Conservation (phyloP, 2,888 invertebrate genomes). For the Diabrotica balteata region DNA sequence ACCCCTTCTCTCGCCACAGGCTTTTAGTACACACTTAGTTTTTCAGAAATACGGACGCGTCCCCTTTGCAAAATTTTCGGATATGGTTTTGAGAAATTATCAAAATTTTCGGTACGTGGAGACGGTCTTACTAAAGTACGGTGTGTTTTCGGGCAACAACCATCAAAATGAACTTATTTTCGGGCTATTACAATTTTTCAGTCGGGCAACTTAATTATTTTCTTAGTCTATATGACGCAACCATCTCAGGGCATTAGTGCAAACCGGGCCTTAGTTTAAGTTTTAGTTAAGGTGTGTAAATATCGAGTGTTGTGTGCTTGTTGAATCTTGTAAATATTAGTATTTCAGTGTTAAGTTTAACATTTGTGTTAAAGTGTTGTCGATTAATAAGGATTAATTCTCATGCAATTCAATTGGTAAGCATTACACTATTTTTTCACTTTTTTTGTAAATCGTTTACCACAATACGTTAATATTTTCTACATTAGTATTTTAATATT, state of each 20-base stretch:
- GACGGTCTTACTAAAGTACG: conserved; percentile 29
- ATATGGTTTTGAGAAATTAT: conserved; percentile 41
- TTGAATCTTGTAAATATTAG: too few species aligned
- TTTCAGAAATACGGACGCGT: conserved; percentile 48
- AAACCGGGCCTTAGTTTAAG: conserved; percentile 53
- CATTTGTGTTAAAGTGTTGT: too few species aligned
- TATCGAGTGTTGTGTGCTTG: conserved; percentile 4
- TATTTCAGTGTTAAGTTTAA: too few species aligned
- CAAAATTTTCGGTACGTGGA: conserved; percentile 18
- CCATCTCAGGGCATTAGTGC: conserved; percentile 59
- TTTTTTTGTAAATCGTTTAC: too few species aligned
- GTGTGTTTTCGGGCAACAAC: conserved; percentile 43
- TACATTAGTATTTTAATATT: too few species aligned
- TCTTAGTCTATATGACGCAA: conserved; percentile 45
- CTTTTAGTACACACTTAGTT: conserved; percentile 48
- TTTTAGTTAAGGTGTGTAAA: conserved; percentile 35
- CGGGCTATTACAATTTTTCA: conserved; percentile 31
- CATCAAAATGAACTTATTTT: conserved; percentile 21
- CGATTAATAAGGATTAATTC: too few species aligned
- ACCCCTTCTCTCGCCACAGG: conserved; percentile 49
- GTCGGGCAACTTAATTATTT: conserved; percentile 35
- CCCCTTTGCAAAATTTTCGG: conserved; percentile 39
- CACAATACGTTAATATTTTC: too few species aligned
- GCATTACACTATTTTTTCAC: too few species aligned
- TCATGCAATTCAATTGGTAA: too few species aligned